A percentile compares a stretch with the other conserved stretches of the same genome.
phyloP scores from a whole-genome alignment of 2,888 invertebrate genomes.

The Pristionchus entomophagus region DNA sequence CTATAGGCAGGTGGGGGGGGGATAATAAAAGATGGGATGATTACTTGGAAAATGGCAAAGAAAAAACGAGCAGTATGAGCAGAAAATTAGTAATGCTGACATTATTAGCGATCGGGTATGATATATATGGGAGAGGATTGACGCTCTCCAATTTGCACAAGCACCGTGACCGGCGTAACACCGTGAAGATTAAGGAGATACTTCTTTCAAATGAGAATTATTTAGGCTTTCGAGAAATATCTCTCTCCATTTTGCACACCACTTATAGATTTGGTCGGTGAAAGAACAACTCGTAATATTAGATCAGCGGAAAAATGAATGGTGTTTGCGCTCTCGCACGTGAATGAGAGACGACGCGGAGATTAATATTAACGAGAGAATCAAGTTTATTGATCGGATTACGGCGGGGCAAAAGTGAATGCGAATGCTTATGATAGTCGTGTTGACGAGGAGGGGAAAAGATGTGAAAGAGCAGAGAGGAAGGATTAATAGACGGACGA shows the following conservation, averaged over 20 bases:
- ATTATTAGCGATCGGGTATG: too few species aligned
- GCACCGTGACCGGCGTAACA: too few species aligned
- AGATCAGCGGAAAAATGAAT: background rate
- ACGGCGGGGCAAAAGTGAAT: background rate
- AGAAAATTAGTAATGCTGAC: too few species aligned
- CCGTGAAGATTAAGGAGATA: too few species aligned
- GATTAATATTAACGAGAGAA: background rate
- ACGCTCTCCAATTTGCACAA: too few species aligned
- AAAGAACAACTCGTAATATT: background rate
- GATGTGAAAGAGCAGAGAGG: background rate
- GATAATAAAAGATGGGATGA: background rate
- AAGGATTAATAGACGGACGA: background rate
- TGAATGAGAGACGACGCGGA: background rate
- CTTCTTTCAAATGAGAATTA: too few species aligned
- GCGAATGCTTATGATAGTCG: background rate
- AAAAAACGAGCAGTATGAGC: too few species aligned
- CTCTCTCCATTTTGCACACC: background rate
- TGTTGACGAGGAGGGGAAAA: background rate
- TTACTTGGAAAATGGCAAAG: background rate
- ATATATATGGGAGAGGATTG: too few species aligned
- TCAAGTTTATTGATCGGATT: constrained; percentile 19
- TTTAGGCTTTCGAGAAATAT: too few species aligned
- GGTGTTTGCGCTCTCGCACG: background rate
- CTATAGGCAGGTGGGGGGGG: too few species aligned
- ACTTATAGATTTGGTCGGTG: background rate